phyloP scores from a whole-genome alignment of 2,113 vertebrate species.

The Megalops atlanticus region DNA sequence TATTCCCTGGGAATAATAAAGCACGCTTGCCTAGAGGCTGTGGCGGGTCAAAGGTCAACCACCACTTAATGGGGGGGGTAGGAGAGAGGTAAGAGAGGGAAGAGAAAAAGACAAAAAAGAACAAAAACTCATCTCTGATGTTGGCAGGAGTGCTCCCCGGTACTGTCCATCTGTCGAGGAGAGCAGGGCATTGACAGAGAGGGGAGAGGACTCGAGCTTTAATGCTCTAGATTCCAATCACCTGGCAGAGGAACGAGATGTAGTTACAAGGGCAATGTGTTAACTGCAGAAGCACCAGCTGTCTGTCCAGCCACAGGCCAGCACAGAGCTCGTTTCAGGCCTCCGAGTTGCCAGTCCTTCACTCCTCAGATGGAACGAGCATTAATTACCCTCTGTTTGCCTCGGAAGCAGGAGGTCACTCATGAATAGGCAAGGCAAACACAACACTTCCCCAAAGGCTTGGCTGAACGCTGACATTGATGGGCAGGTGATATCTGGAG shows the following conservation, averaged over 20 bases:
- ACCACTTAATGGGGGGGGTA: neutral
- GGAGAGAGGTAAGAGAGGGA: neutral
- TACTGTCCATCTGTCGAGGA: neutral
- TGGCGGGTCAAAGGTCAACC: neutral
- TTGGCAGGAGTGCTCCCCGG: neutral
- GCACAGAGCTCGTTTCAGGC: neutral
- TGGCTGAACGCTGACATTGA: neutral
- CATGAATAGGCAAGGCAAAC: conserved; percentile 13
- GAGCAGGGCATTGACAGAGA: conserved; percentile 6
- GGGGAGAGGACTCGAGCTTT: neutral
- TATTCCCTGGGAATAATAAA: neutral
- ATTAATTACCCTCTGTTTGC: conserved; percentile 7
- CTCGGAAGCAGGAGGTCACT: neutral
- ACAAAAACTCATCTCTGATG: neutral
- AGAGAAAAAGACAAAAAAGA: neutral
- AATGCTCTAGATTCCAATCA: neutral
- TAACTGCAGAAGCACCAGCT: neutral
- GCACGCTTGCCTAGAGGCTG: neutral
- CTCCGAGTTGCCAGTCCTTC: neutral
- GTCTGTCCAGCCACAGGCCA: neutral
- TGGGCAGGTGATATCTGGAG: neutral
- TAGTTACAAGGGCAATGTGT: neutral
- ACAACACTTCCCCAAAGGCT: neutral
- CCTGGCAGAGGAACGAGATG: neutral
- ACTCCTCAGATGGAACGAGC: neutral